phyloP scores from a whole-genome alignment of 2,797 vertebrate genomes.

The Parauchenoglanis ngamensis region DNA sequence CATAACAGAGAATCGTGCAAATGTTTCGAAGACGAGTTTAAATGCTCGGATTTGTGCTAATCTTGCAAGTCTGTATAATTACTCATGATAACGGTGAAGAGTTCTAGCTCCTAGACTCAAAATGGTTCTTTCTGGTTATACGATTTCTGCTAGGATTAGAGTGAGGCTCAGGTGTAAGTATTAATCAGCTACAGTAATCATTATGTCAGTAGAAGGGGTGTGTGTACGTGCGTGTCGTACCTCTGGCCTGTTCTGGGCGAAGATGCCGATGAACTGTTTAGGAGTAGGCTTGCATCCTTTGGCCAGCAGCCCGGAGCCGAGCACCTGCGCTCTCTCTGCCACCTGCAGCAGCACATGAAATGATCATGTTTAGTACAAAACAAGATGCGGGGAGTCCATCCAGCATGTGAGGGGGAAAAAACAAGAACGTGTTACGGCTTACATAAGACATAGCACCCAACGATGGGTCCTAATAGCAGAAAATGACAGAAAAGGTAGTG shows the following conservation, averaged over 20 bases:
- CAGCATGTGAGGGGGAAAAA: neutral
- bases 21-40: neutral
- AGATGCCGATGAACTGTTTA: constrained; percentile 77
- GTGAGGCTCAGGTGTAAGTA: neutral
- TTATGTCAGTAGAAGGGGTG: neutral
- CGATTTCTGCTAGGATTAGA: neutral
- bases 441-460: neutral
- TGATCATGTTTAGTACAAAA: neutral
- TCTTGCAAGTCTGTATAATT: neutral
- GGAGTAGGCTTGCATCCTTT: constrained; percentile 76
- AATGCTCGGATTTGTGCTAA: neutral
- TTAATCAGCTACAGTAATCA: neutral
- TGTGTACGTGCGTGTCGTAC: constrained; percentile 57
- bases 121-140: neutral
- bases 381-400: neutral
- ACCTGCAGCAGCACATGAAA: constrained; percentile 67
- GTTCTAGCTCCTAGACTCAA: too few species aligned
- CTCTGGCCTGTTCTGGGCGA: constrained; percentile 80
- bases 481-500: neutral
- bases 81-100: neutral
- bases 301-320: constrained; percentile 78
- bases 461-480: constrained; percentile 1
- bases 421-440: neutral
- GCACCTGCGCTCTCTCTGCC: constrained; percentile 71
- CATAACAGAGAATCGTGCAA: neutral